Conservation (phyloP, 1,140 invertebrate genomes). For the Drosophila orena region DNA sequence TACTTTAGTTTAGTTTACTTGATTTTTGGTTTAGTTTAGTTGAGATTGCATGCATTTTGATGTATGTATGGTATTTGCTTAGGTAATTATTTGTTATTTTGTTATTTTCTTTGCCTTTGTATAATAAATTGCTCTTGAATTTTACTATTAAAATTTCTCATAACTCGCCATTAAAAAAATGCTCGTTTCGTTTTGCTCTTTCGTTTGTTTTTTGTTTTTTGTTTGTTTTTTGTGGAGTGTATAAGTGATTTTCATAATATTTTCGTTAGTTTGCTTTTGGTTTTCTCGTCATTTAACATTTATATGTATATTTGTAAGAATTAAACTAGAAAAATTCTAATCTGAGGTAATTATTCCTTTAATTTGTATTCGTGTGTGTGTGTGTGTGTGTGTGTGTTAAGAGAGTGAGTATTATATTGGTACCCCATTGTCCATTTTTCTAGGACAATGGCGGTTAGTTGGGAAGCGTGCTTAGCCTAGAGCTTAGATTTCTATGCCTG, state of each 20-base stretch:
- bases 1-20: conserved; percentile 34
- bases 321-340: conserved; percentile 84
- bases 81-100: conserved; percentile 41
- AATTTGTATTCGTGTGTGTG: conserved; percentile 74
- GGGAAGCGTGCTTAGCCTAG: conserved; percentile 72
- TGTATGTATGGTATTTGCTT: conserved; percentile 39
- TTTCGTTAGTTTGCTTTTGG: conserved; percentile 37
- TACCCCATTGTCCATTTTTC: conserved; percentile 2
- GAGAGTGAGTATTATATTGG: conserved; percentile 54
- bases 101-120: conserved; percentile 41
- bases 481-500: conserved; percentile 51
- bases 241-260: conserved; percentile 50
- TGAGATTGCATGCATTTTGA: conserved; percentile 65
- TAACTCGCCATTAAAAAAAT: conserved; percentile 61
- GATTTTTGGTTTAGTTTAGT: conserved; percentile 38
- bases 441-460: conserved; percentile 18
- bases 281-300: conserved; percentile 61
- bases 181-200: conserved; percentile 44
- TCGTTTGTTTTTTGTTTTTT: conserved; percentile 34
- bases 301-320: conserved; percentile 80
- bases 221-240: conserved; percentile 41
- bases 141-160: conserved; percentile 79
- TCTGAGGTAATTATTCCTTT: conserved; percentile 84
- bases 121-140: conserved; percentile 80
- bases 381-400: conserved; percentile 32